Conservation (phyloP, 2,797 vertebrate genomes). For the Myotis vivesi region DNA sequence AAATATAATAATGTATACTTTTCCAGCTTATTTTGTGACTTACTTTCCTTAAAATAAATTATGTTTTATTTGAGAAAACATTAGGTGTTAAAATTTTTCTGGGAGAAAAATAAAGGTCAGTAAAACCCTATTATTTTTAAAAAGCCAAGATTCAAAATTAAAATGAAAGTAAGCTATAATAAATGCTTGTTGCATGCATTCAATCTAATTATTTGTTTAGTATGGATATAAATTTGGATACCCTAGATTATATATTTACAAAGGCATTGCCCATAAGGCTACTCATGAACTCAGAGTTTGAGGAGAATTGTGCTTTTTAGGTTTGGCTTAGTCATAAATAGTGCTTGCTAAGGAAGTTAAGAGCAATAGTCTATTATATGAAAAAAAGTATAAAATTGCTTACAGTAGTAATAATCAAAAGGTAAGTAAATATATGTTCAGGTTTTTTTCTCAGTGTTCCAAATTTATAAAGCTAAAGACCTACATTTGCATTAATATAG, state of each 20-base stretch:
- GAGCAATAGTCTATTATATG: background rate
- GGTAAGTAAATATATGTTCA: background rate
- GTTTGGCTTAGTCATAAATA: background rate
- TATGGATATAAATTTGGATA: background rate
- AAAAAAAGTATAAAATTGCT: background rate
- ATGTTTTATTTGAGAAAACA: background rate
- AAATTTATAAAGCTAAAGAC: background rate
- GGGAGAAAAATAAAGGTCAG: background rate
- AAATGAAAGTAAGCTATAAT: background rate
- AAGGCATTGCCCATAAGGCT: background rate
- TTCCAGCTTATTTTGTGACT: background rate
- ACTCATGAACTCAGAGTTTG: background rate
- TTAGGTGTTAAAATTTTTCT: background rate
- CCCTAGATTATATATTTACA: background rate
- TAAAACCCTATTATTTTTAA: background rate
- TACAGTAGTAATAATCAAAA: background rate
- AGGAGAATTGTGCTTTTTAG: background rate
- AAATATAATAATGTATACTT: background rate
- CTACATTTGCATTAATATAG: background rate
- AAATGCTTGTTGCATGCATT: background rate
- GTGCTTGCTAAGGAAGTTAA: background rate
- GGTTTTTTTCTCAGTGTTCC: background rate
- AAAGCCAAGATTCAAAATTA: background rate
- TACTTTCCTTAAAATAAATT: background rate
- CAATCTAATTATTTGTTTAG: background rate